These are phyloP conservation scores for Cantharis nigra DNA, from an alignment of 2,888 invertebrate genomes.

Conservation along the genomic window DNA sequence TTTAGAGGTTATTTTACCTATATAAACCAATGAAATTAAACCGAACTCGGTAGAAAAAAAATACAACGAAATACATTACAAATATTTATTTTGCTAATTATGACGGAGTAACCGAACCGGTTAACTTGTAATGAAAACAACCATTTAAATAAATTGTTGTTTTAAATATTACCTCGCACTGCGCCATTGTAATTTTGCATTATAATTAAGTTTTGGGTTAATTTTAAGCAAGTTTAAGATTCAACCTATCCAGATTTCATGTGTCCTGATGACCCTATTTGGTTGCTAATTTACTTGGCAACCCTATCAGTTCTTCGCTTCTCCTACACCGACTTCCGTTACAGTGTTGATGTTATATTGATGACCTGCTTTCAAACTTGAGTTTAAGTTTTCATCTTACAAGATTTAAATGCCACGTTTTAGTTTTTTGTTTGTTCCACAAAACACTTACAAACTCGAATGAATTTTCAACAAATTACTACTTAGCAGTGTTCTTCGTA, in stretches of 20 bases:
- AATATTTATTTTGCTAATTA: background rate
- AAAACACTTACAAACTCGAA: background rate
- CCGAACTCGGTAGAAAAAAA: background rate
- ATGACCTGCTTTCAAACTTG: constrained; percentile 11
- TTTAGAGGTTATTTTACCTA: background rate
- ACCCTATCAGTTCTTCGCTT: constrained; percentile 7
- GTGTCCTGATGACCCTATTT: constrained; percentile 14
- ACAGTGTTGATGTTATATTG: constrained; percentile 12
- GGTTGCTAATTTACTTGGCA: constrained; percentile 3
- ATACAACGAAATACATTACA: background rate
- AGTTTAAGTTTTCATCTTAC: background rate
- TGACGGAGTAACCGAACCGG: background rate
- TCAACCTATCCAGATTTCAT: constrained; percentile 7
- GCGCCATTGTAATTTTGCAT: background rate
- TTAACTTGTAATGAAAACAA: no score
- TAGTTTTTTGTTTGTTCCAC: background rate
- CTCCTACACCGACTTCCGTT: background rate
- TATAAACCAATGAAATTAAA: background rate
- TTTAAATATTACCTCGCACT: background rate
- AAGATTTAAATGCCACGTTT: constrained; percentile 9
- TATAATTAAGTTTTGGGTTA: background rate
- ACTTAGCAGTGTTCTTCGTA: background rate
- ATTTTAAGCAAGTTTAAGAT: background rate
- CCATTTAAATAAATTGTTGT: background rate
- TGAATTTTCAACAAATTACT: background rate